Percentiles rank a stretch among this genome's conserved stretches.
phyloP scores from a whole-genome alignment of 2,888 invertebrate species.

The Epinotia bilunana region DNA sequence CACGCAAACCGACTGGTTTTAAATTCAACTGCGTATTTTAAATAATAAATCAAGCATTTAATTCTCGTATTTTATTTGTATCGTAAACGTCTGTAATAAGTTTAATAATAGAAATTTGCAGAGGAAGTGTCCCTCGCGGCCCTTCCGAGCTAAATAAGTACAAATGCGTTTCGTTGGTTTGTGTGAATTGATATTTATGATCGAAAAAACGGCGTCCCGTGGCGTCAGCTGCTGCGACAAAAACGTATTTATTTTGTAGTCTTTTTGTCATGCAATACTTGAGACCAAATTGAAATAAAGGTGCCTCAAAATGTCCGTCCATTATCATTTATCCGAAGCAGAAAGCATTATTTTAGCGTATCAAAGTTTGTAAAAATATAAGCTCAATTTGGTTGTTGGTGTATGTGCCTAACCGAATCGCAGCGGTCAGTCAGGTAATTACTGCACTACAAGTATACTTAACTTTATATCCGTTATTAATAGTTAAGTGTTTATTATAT shows the following conservation, averaged over 20 bases:
- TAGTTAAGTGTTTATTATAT: too few relatives aligned
- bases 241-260: constrained; percentile 49
- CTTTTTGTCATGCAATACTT: constrained; percentile 36
- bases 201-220: constrained; percentile 76
- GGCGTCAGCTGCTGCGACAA: constrained; percentile 68
- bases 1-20: constrained; percentile 10
- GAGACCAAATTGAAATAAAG: constrained; percentile 37
- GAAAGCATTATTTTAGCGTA: constrained; percentile 1
- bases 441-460: neutral
- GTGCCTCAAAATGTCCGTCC: constrained; percentile 27
- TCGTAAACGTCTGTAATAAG: constrained; percentile 61
- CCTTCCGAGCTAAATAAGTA: constrained; percentile 76
- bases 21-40: constrained; percentile 34
- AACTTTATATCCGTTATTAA: neutral
- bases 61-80: constrained; percentile 48
- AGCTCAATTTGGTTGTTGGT: neutral
- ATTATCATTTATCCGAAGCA: constrained; percentile 25
- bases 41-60: constrained; percentile 40
- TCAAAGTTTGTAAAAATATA: neutral
- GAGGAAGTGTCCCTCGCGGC: constrained; percentile 66
- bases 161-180: constrained; percentile 77
- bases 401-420: too few relatives aligned
- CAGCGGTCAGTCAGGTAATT: neutral
- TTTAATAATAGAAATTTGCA: constrained; percentile 62
- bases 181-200: constrained; percentile 82